phyloP scores from a whole-genome alignment of 2,888 invertebrate genomes.

The Trissonchulus latispiculum region DNA sequence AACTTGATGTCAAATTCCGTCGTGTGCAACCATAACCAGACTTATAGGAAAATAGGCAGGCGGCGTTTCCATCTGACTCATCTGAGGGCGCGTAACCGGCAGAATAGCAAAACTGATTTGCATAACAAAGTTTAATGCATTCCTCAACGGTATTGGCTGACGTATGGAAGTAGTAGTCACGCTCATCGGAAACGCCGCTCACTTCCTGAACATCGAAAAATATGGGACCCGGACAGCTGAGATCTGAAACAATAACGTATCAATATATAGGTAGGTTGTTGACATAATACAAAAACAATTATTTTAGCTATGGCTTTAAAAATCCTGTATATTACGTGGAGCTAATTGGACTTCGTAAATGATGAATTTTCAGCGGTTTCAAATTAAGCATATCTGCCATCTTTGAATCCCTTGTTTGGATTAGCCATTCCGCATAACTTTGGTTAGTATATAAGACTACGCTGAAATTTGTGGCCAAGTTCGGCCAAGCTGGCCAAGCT shows the following conservation, averaged over 20 bases:
- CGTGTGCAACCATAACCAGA: constrained; percentile 13
- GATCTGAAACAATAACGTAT: neutral
- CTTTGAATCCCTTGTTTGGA: too few species aligned
- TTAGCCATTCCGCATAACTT: too few species aligned
- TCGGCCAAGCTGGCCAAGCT: too few species aligned
- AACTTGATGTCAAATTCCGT: neutral
- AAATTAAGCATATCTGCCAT: too few species aligned
- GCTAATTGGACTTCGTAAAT: too few species aligned
- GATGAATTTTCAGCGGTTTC: too few species aligned
- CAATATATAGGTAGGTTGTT: too few species aligned
- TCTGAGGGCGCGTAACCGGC: constrained; percentile 1
- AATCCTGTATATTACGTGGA: too few species aligned
- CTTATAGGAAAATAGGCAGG: constrained; percentile 17
- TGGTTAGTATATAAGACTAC: too few species aligned
- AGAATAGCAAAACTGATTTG: constrained; percentile 19
- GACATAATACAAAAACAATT: too few species aligned
- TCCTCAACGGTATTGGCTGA: constrained; percentile 13
- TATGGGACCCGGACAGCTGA: neutral
- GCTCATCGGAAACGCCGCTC: neutral
- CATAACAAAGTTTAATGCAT: constrained; percentile 18
- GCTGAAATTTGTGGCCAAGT: too few species aligned
- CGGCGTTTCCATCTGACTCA: neutral
- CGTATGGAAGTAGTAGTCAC: constrained; percentile 14
- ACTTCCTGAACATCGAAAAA: neutral
- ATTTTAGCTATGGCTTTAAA: too few species aligned